These are phyloP conservation scores for Parauchenoglanis punctatus DNA, from an alignment of 2,797 vertebrate genomes.

Conservation along the genomic window DNA sequence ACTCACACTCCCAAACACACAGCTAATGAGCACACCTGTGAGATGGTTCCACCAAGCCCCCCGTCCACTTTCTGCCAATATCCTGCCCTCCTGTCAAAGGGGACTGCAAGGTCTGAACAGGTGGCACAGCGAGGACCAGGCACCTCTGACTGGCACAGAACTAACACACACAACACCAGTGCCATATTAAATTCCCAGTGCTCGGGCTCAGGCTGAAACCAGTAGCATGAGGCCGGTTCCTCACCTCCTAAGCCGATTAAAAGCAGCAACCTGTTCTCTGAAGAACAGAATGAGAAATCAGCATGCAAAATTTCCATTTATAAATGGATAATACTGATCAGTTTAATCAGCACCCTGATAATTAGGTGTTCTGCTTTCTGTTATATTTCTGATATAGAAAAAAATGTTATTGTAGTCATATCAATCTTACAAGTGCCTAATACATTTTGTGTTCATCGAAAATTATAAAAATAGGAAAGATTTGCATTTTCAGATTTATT, in stretches of 20 bases:
- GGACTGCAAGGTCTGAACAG: constrained; percentile 72
- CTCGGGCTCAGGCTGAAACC: constrained; percentile 6
- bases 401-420: neutral
- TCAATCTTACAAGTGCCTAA: neutral
- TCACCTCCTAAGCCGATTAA: constrained; percentile 34
- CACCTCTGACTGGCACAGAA: constrained; percentile 76
- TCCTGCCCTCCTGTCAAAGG: constrained; percentile 74
- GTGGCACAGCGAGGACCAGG: constrained; percentile 67
- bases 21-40: constrained; percentile 80
- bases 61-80: constrained; percentile 54
- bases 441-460: neutral
- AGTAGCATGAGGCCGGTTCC: constrained; percentile 15
- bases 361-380: neutral
- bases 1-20: constrained; percentile 61
- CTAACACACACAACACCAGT: constrained; percentile 61
- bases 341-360: neutral
- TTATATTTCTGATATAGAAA: neutral
- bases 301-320: constrained; percentile 12
- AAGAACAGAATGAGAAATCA: constrained; percentile 28
- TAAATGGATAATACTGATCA: neutral
- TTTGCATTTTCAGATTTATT: neutral
- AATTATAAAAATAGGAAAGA: neutral
- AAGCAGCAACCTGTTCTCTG: constrained; percentile 23
- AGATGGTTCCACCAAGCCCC: constrained; percentile 59
- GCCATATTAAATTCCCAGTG: constrained; percentile 33